phyloP scores from a whole-genome alignment of 64 coral and sea anemone species.

The Anthopleura sola region DNA sequence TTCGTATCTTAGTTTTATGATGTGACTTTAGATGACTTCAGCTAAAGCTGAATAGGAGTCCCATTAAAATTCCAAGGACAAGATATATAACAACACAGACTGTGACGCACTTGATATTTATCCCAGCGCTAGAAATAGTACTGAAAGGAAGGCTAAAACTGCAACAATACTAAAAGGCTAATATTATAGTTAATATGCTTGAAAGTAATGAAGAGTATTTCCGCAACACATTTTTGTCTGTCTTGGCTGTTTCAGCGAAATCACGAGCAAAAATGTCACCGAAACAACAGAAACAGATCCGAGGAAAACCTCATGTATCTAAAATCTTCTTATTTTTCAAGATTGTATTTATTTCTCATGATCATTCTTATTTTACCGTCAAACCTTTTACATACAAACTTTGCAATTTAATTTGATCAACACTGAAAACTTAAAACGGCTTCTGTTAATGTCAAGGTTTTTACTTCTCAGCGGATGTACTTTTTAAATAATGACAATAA shows the following conservation, averaged over 20 bases:
- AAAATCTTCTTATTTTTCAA: no score
- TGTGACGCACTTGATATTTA: not conserved
- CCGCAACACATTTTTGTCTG: no score
- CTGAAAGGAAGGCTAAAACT: not conserved
- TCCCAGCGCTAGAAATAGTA: not conserved
- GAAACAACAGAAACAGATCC: no score
- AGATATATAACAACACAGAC: not conserved
- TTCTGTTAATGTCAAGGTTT: not conserved
- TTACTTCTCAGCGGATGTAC: not conserved
- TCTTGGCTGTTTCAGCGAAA: no score
- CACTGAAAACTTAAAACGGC: not conserved
- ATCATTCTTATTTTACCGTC: not conserved
- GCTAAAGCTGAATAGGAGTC: not conserved
- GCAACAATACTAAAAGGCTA: not conserved
- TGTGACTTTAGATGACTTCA: slow-evolving; percentile 4
- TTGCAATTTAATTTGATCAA: not conserved
- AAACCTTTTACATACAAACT: not conserved
- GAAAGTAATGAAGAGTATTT: no score
- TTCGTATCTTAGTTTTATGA: not conserved
- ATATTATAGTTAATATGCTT: not conserved
- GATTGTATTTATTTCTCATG: not conserved
- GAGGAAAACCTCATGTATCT: no score
- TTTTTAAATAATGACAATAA: not conserved
- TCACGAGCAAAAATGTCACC: no score
- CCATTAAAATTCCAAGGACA: not conserved